phyloP scores from a whole-genome alignment of 1,140 invertebrate species.

The Drosophila grimshawi region DNA sequence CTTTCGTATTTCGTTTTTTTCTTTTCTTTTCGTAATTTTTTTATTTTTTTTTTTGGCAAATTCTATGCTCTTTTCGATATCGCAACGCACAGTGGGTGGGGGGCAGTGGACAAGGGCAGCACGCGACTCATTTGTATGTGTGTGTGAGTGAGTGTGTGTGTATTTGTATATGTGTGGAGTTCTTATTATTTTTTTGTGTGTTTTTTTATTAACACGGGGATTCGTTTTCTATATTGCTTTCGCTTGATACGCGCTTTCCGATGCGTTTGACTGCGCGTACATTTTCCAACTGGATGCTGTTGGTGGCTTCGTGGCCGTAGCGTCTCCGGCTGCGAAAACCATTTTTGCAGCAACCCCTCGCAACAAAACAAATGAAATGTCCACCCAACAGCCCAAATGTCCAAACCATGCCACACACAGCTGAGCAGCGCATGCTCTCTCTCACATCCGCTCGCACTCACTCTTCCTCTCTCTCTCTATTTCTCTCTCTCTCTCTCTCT shows the following conservation, averaged over 20 bases:
- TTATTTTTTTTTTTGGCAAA: conserved; percentile 44
- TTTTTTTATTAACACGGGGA: conserved; percentile 52
- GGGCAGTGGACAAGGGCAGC: conserved; percentile 49
- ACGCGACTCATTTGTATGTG: conserved; percentile 59
- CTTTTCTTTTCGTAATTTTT: conserved; percentile 42
- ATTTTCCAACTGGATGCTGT: conserved; percentile 81
- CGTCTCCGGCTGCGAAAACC: conserved; percentile 36
- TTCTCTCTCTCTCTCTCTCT: conserved; percentile 11
- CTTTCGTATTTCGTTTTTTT: conserved; percentile 2
- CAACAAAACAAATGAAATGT: conserved; percentile 8
- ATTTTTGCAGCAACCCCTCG: conserved; percentile 48
- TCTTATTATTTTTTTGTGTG: conserved; percentile 16
- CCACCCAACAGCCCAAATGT: neutral
- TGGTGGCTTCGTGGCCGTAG: conserved; percentile 27
- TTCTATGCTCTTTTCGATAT: conserved; percentile 49
- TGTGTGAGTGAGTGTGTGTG: conserved; percentile 28
- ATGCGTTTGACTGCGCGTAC: conserved; percentile 76
- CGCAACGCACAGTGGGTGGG: conserved; percentile 55
- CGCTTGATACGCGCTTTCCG: conserved; percentile 65
- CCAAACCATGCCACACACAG: conserved; percentile 17
- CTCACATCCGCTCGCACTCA: conserved; percentile 34
- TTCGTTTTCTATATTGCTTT: conserved; percentile 20
- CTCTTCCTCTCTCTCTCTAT: conserved; percentile 16
- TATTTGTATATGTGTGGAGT: conserved; percentile 21
- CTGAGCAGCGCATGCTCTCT: conserved; percentile 50